Evolutionary conservation across 2,797 vertebrate species (phyloP), one percentile per base, ranked within the genome.

Genomic region (Aldrovandia affinis): DNA sequence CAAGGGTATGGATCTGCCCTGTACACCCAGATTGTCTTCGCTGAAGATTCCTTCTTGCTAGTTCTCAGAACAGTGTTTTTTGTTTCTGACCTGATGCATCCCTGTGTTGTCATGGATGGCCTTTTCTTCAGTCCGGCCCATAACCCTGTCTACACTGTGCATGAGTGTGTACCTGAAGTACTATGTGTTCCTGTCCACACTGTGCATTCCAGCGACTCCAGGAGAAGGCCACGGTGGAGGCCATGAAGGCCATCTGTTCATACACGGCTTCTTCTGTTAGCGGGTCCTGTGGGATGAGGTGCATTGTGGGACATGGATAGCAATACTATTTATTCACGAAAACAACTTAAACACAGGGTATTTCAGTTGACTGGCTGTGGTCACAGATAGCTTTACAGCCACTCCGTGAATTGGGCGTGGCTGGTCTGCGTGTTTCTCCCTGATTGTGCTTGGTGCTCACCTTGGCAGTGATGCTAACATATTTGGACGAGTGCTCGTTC

Each of bases 191-290:
- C 1, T 90, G 85, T 22, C 94, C 93, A 73, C 96, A 97, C 54
- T 86, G 80, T n/a, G 86, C 15, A 9, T 99, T 99, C 98, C 97
- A 99, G 83, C 92, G 96, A 93, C 98, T 99, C 96, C 96, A 94
- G 0, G 94, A 89, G 89, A 98, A 99, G 0, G 96, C 95, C 52
- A 96, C 96, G 6, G 95, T 93, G 0, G 96, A 92, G 42, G 95
- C 93, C 1, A 96, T 85, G 28, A 98, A 92, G 14, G 98, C 97
- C 95, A 99, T 97, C 92, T 99, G 96, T 63, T 96, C 94, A 55
- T 98, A 99, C 44, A 92, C 93, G 33, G 90, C 92, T 2, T 94
- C 81, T 88, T 98, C 98, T 65, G 92, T 91, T 0, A 92, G 63
- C 10, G 95, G 91, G 47, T 93, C 93, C 97, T 98, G 81, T 47